Evolutionary conservation across 2,888 invertebrate species (phyloP), one percentile per base, ranked within the genome.

Genomic region (Disparrhopalites patrizii): DNA sequence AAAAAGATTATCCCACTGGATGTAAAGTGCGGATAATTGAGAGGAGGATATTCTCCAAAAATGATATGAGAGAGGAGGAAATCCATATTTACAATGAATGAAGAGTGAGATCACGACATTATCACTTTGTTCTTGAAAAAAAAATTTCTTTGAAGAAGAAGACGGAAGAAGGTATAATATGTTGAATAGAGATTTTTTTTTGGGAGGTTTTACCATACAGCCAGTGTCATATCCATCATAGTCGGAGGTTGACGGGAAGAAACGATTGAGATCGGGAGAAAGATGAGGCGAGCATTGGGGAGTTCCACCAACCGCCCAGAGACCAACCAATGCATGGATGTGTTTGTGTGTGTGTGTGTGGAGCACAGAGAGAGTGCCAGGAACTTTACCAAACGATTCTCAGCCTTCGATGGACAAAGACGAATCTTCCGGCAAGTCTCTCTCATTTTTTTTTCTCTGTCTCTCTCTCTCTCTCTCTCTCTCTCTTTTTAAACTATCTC

Each of bases 241-340:
- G 62, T 62, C 62, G 62, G 54, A 62, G 62, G 52, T 38, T 54
- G 62, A 62, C 62, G 62, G 62, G 62, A 62, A 54, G 62, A 30
- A 62, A 62, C 51, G 60, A 60, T 57, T 51, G 62, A 62, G 40
- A 52, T 52, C 52, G 62, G 62, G 54, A 62, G 30, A 54, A 40
- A 57, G 43, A 54, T 27, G 43, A 56, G 15, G 67, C 52, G 51
- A 54, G 57, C 52, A 62, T 60, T 65, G 58, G 65, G 68, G 62
- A 68, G 65, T 61, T 56, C 30, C 30, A 61, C 28, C 65, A 61
- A 27, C 62, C 60, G 31, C 47, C 57, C 38, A 25, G 55, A 56
- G 36, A 62, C 62, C 62, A 47, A 68, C 57, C 65, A 61, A 65
- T 65, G 43, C 57, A 38, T 47, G 47, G 61, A n/a, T n/a, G n/a